Evolutionary conservation across 1,140 invertebrate genomes (phyloP).

Genomic region (Aphaenogaster rudis): DNA sequence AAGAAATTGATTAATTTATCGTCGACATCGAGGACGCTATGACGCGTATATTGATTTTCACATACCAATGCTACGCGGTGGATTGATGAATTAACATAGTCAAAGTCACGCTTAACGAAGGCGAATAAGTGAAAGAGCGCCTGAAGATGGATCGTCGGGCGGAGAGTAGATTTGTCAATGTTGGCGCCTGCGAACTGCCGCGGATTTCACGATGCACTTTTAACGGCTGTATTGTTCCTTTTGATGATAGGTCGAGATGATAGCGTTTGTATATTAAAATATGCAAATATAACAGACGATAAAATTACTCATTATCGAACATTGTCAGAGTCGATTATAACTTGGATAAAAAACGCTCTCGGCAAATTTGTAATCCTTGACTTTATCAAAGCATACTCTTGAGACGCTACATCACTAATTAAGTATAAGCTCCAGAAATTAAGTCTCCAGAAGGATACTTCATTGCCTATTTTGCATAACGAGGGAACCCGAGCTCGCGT

Average conservation of each 20-base stretch:
- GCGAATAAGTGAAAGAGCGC: slow-evolving; percentile 57
- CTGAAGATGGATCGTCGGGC: slow-evolving; percentile 53
- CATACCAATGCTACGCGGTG: slow-evolving; percentile 7
- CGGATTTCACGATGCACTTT: slow-evolving; percentile 13
- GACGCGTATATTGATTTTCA: neutral
- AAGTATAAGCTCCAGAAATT: slow-evolving; percentile 36
- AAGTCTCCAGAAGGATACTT: neutral
- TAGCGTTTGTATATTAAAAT: neutral
- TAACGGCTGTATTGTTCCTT: slow-evolving; percentile 3
- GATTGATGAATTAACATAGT: slow-evolving; percentile 63
- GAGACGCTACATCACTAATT: slow-evolving; percentile 27
- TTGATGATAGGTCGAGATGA: neutral
- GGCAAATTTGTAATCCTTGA: neutral
- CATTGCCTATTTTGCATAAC: slow-evolving; percentile 41
- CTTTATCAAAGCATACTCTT: neutral
- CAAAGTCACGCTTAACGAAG: slow-evolving; percentile 59
- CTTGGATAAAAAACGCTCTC: slow-evolving; percentile 3
- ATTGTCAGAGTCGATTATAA: neutral
- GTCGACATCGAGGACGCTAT: neutral
- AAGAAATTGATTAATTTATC: slow-evolving; percentile 54
- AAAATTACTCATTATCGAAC: neutral
- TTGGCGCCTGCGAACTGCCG: slow-evolving; percentile 50
- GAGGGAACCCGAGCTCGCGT: slow-evolving; percentile 23
- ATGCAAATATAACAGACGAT: slow-evolving; percentile 1
- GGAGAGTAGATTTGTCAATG: slow-evolving; percentile 63